Evolutionary conservation across 2,797 vertebrate species (phyloP).

Genomic region (Enteromius argenteus): DNA sequence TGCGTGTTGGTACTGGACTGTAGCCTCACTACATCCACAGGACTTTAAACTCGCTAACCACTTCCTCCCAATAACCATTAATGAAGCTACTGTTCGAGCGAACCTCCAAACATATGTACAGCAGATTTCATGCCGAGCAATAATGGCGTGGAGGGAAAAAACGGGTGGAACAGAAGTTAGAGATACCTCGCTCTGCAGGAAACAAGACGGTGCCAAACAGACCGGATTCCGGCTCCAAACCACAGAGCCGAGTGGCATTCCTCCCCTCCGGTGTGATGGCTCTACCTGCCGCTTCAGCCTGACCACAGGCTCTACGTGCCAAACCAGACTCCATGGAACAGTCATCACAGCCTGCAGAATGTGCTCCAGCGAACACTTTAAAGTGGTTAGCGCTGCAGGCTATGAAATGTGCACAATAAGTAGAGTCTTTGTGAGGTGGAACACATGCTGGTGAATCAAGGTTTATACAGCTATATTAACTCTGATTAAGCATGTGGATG

Average conservation of each 20-base stretch:
- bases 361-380: conserved; percentile 51
- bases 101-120: conserved; percentile 62
- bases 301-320: conserved; percentile 55
- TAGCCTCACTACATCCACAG: conserved; percentile 28
- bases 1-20: conserved; percentile 46
- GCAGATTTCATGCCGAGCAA: conserved; percentile 59
- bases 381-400: conserved; percentile 58
- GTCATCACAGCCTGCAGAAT: conserved; percentile 49
- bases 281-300: conserved; percentile 57
- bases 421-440: conserved; percentile 43
- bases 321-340: conserved; percentile 56
- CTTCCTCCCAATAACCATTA: conserved; percentile 65
- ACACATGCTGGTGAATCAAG: conserved; percentile 46
- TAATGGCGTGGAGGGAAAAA: conserved; percentile 35
- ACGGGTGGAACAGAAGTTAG: conserved; percentile 13
- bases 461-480: conserved; percentile 51
- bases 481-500: conserved; percentile 19
- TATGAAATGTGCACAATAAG: conserved; percentile 61
- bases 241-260: conserved; percentile 58
- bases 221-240: conserved; percentile 49
- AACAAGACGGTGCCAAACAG: conserved; percentile 57
- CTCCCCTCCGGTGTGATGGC: conserved; percentile 56
- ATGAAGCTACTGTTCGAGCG: conserved; percentile 55
- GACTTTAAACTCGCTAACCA: conserved; percentile 46
- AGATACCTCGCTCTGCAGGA: conserved; percentile 53